Percentiles rank a stretch among this genome's conserved stretches.
phyloP scores from a whole-genome alignment of 2,113 vertebrate species.

The Setophaga coronata region DNA sequence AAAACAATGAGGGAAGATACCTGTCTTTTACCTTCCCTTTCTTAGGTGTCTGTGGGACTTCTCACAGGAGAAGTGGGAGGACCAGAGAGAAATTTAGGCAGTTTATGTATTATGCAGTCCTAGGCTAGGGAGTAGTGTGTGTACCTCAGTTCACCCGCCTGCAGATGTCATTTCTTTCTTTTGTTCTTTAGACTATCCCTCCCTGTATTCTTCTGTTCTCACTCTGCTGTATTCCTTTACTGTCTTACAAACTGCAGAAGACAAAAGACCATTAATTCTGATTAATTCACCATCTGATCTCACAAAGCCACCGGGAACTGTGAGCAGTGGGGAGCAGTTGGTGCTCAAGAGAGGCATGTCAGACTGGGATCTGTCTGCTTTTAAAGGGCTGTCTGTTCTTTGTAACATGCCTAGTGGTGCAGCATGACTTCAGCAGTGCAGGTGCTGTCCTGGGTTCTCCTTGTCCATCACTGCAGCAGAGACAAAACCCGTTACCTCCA shows the following conservation, averaged over 20 bases:
- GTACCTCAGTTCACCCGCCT: not conserved
- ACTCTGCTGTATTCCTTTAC: not conserved
- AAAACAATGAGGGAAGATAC: not conserved
- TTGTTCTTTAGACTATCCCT: not conserved
- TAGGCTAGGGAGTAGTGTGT: not conserved
- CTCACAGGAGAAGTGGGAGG: not conserved
- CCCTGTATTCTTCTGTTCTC: not conserved
- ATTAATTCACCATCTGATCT: not conserved
- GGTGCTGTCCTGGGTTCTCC: not conserved
- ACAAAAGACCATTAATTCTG: not conserved
- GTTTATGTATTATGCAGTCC: not conserved
- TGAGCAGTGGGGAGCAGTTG: not conserved
- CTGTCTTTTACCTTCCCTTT: not conserved
- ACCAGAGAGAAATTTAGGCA: not conserved
- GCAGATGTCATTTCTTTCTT: not conserved
- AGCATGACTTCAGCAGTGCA: not conserved
- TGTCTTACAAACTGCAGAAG: not conserved
- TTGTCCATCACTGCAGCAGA: fast-evolving
- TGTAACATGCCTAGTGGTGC: not conserved
- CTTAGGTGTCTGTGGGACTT: not conserved
- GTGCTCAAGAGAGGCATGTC: not conserved
- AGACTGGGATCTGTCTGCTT: not conserved
- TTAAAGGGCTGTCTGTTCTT: not conserved
- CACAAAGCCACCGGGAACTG: not conserved
- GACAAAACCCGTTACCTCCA: not conserved